A percentile compares a stretch with the other conserved stretches of the same genome.
Evolutionary conservation across 2,113 vertebrate species (phyloP).

Genomic region (Microtus oregoni): DNA sequence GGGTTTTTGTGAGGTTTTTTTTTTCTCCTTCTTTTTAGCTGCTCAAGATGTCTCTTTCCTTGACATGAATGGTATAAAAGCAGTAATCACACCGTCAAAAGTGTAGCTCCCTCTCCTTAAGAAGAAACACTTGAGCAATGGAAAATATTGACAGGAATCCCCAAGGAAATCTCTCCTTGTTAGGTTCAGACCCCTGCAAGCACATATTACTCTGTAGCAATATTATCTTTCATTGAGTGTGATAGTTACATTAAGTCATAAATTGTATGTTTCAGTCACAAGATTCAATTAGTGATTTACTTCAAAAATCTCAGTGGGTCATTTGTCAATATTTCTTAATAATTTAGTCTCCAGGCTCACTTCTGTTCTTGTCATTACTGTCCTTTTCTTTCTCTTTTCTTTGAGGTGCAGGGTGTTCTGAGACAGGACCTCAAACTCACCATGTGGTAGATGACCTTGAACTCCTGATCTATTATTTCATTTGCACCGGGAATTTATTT

Average conservation of each 20-base stretch:
- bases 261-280: neutral
- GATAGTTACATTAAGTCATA: neutral
- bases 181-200: neutral
- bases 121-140: neutral
- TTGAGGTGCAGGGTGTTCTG: neutral
- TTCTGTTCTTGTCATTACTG: neutral
- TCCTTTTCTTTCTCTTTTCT: neutral
- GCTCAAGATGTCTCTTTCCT: neutral
- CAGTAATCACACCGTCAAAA: neutral
- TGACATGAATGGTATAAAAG: neutral
- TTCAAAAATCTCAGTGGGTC: neutral
- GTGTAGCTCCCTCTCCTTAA: neutral
- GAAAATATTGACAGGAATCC: neutral
- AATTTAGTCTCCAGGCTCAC: neutral
- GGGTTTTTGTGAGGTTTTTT: neutral
- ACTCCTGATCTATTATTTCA: neutral
- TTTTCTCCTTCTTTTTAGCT: neutral
- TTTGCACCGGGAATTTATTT: neutral
- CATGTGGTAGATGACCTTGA: neutral
- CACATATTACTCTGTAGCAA: neutral
- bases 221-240: neutral
- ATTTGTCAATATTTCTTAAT: neutral
- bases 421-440: neutral
- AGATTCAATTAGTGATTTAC: constrained; percentile 15
- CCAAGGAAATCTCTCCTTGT: neutral